These are phyloP conservation scores for Spinus olivaceus DNA, from an alignment of 2,797 vertebrate genomes.

Conservation along the genomic window DNA sequence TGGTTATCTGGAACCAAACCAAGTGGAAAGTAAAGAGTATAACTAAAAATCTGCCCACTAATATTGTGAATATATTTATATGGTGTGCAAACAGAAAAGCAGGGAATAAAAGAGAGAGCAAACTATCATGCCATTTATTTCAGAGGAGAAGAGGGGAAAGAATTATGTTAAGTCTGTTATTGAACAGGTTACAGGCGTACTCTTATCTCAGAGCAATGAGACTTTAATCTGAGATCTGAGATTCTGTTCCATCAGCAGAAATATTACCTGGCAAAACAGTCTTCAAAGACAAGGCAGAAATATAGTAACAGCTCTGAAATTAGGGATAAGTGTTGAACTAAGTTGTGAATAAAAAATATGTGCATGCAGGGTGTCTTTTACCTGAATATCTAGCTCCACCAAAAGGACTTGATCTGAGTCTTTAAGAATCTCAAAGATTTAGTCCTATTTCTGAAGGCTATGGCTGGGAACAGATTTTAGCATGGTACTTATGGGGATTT, in stretches of 20 bases:
- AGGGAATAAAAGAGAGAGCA: background rate
- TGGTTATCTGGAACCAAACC: background rate
- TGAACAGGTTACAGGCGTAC: background rate
- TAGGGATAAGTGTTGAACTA: background rate
- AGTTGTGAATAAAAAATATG: background rate
- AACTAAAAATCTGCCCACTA: background rate
- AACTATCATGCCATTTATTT: background rate
- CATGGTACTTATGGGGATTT: background rate
- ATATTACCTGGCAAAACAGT: background rate
- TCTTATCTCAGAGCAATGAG: background rate
- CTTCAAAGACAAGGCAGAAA: background rate
- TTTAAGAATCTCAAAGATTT: background rate
- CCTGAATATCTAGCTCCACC: conserved; percentile 49
- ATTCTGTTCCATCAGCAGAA: background rate
- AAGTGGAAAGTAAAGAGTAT: background rate
- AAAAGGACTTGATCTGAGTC: conserved; percentile 12
- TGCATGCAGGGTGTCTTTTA: background rate
- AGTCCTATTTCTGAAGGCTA: background rate
- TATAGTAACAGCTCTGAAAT: background rate
- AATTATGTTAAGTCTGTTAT: background rate
- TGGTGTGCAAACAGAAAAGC: background rate
- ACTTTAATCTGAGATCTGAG: background rate
- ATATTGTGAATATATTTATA: background rate
- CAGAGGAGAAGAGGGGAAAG: background rate
- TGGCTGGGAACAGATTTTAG: background rate